phyloP scores from a whole-genome alignment of 2,113 vertebrate genomes.

The Beaufortia kweichowensis region DNA sequence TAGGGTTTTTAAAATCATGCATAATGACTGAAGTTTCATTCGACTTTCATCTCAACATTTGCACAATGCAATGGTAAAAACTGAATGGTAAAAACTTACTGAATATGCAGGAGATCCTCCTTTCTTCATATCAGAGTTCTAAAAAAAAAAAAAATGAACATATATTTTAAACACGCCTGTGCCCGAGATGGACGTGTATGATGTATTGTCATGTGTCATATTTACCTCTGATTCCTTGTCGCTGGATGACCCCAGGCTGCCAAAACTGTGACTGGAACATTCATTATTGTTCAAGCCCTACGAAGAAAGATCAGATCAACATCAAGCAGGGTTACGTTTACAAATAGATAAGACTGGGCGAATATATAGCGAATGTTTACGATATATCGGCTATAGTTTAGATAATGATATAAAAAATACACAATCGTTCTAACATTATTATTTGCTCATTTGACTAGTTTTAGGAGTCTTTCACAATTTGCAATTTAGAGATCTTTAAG shows the following conservation, averaged over 20 bases:
- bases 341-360: too few species aligned
- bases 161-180: not conserved
- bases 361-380: too few species aligned
- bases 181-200: not conserved
- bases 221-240: conserved; percentile 98
- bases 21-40: too few species aligned
- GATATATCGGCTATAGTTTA: too few species aligned
- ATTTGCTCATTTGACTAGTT: too few species aligned
- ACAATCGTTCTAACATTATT: too few species aligned
- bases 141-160: not conserved
- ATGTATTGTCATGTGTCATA: not conserved
- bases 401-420: too few species aligned
- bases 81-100: conserved; percentile 70
- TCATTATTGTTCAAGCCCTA: conserved; percentile 96
- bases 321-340: conserved; percentile 5
- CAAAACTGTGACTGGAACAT: conserved; percentile 98
- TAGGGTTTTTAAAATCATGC: too few species aligned
- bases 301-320: conserved; percentile 51
- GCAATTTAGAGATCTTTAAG: too few species aligned
- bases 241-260: conserved; percentile 96
- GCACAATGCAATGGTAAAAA: too few species aligned
- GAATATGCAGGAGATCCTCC: conserved; percentile 79
- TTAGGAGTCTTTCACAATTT: too few species aligned
- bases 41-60: not conserved
- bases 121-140: conserved; percentile 79